A percentile compares a stretch with the other conserved stretches of the same genome.
Conservation (phyloP, 2,888 invertebrate species). For the Phasia obesa region DNA sequence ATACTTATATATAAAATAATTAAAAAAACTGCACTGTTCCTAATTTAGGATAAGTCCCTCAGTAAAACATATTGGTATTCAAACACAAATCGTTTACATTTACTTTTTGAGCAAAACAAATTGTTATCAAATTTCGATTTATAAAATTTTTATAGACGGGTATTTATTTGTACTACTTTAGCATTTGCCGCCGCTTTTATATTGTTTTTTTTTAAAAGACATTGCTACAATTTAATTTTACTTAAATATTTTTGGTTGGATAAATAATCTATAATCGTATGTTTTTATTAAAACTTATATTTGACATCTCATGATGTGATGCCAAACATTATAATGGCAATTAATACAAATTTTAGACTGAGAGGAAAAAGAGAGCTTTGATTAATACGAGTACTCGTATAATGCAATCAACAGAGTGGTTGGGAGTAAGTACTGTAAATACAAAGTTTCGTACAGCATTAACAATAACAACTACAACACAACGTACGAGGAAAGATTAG, state of each 20-base stretch:
- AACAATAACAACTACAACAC: neutral
- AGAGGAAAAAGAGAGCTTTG: neutral
- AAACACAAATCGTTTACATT: neutral
- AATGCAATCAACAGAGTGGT: conserved; percentile 10
- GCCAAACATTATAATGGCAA: conserved; percentile 4
- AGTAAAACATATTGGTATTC: no score
- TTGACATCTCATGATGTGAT: neutral
- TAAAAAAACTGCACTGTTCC: no score
- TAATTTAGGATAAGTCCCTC: no score
- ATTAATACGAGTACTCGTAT: neutral
- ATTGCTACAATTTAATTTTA: no score
- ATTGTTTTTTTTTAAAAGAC: neutral
- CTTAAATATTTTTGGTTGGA: no score
- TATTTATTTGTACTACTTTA: neutral
- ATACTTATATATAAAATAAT: no score
- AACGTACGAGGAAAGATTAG: no score
- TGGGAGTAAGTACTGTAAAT: neutral
- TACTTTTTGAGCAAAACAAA: no score
- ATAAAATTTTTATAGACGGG: no score
- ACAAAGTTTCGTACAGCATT: neutral
- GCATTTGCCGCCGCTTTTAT: conserved; percentile 6
- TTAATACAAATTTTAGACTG: conserved; percentile 8
- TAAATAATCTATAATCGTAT: conserved; percentile 33
- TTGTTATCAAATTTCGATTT: no score
- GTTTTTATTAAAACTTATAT: neutral